These are phyloP conservation scores for Alexandromys fortis DNA, from an alignment of 2,113 vertebrate genomes.

Conservation along the genomic window DNA sequence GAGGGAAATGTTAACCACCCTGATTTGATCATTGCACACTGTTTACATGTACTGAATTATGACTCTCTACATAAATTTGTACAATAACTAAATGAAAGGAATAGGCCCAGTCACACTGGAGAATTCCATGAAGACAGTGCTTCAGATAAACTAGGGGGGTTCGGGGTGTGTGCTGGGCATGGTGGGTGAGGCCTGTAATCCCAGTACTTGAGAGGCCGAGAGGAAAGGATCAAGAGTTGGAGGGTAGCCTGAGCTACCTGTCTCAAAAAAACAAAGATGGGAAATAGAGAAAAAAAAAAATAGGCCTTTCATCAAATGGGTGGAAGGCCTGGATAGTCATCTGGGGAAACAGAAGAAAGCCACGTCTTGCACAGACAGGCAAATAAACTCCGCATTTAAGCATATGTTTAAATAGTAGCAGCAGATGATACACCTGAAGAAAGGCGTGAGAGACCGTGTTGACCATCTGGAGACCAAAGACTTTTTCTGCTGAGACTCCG, in stretches of 20 bases:
- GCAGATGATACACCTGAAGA: not conserved
- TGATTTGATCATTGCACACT: conserved; percentile 24
- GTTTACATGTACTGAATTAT: not conserved
- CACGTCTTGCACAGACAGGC: not conserved
- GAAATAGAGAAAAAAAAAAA: not conserved
- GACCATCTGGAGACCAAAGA: not conserved
- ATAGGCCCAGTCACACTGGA: not conserved
- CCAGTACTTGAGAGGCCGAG: not conserved
- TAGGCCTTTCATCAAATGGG: not conserved
- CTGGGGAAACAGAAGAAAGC: conserved; percentile 24
- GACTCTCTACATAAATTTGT: not conserved
- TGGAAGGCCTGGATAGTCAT: conserved; percentile 5
- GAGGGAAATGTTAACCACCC: not conserved
- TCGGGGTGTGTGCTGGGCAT: not conserved
- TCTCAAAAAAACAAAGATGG: not conserved
- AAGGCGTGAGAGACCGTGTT: conserved; percentile 30
- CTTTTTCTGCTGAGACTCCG: conserved; percentile 30
- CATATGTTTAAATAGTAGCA: conserved; percentile 32
- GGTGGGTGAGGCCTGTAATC: not conserved
- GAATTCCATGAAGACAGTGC: not conserved
- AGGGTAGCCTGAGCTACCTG: not conserved
- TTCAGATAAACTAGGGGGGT: not conserved
- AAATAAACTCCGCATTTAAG: conserved; percentile 50
- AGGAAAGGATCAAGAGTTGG: not conserved
- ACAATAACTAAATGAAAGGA: conserved; percentile 19